Evolutionary conservation across 2,888 invertebrate species (phyloP), one percentile per base, ranked within the genome.

Genomic region (Melitaea athalia): DNA sequence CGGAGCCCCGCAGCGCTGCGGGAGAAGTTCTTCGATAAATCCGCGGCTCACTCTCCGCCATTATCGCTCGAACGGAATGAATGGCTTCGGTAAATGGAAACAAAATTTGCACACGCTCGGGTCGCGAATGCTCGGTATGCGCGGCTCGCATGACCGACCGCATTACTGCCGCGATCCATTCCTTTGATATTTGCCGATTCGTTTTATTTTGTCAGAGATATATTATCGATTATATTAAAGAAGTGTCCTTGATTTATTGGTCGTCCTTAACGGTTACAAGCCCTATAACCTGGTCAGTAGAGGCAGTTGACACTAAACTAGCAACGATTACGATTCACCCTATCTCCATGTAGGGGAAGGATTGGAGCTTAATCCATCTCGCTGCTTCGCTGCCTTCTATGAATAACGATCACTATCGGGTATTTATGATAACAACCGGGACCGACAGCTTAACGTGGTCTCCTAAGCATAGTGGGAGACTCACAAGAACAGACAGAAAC

Each of bases 61-160:
- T 57, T 57, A 57, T 57, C 57, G 42, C 38, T 42, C 57, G 57
- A 42, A 57, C 57, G 57, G 57, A 42, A 57, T 15, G 38, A 57
- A 57, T 42, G 38, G 42, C 57, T 57, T 57, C 15, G 57, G 42
- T 57, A 42, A 57, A 57, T 57, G 57, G 53, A 57, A 42, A 57
- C 57, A 57, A 57, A 38, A 57, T 38, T 57, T 57, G 12, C 38
- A 15, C 57, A 57, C 55, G 33, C 55, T 57, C 57, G 8, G 15
- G 10, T 17, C 10, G 38, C 15, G 38, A 42, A 15, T 42, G 57
- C 11, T 57, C 15, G 57, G 38, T 38, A 33, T 55, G 55, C 42
- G 38, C 42, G 38, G 8, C 10, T 55, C 24, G 52, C 52, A 52
- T 12, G 52, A 52, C 24, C 17, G 52, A 52, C 31, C 12, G 31